Base-by-base conservation (phyloP, 2,797 vertebrate genomes). In the Dendrocincla fuliginosa region DNA sequence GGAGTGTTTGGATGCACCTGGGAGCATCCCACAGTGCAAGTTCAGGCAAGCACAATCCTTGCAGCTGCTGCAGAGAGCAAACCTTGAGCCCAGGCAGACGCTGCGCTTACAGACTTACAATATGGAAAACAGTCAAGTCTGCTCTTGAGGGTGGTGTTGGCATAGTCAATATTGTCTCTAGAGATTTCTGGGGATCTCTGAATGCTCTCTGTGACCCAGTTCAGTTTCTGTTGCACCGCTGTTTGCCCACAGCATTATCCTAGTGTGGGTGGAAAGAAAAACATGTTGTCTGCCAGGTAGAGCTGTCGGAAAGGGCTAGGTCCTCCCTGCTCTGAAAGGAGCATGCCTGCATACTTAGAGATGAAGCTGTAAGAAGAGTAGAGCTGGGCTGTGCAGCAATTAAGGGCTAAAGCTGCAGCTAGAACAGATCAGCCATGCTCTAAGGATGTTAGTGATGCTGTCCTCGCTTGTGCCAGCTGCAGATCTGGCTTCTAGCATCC, bases 121-220 rank as follows among this genome's bases (percentile, higher is more conserved):
- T 8, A 19, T 6, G 59, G 74, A 90, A 95, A 94, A 63, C 13
- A 90, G 80, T 82, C 88, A 79, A 90, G 83, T 84, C 91, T 90
- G 83, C 93, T 89, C 70, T 60, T 89, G 90, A 95, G 59, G 44
- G 28, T 84, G 76, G 59, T 73, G 83, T 73, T 95, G 93, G 86
- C 80, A 65, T 16, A 65, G 80, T 60, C 84, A 55, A 8, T 78
- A 74, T 65, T 84, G 63, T 90, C 90, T 88, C 83, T 90, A 87
- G 88, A 95, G 74, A 95, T 94, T 94, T 86, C 83, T 96, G 90
- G 53, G 86, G n/a, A 91, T 88, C 74, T 90, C 80, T 74, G 74
- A 91, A 52, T 17, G 64, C 83, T 93, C 77, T 74, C 64, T 7
- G 1, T 94, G 90, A 96, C 93, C 89, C 76, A 88, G 76, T 89